Evolutionary conservation across 2,797 vertebrate species (phyloP).

Genomic region (Microchirus variegatus): DNA sequence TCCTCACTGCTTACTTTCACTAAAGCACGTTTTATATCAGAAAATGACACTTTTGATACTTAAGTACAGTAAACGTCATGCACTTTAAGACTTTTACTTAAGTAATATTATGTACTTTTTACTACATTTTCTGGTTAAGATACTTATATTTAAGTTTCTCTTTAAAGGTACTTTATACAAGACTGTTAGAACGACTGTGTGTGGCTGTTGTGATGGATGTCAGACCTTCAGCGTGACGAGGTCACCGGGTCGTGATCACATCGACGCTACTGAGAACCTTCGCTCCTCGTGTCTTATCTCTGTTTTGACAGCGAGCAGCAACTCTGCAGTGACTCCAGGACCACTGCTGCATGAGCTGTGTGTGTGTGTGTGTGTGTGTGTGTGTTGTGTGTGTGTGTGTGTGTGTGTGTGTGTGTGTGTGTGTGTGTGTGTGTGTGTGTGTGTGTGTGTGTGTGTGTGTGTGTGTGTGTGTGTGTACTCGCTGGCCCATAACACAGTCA

Average conservation of each 20-base stretch:
- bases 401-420: conserved; percentile 1
- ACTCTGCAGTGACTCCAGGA: conserved; percentile 44
- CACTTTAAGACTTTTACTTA: no score
- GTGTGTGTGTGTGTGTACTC: conserved; percentile 3
- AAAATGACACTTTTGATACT: no score
- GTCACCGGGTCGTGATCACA: conserved; percentile 30
- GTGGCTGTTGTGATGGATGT: conserved; percentile 1
- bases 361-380: not conserved
- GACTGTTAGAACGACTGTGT: conserved; percentile 4
- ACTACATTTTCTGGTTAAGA: no score
- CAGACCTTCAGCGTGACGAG: conserved; percentile 27
- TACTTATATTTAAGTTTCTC: no score
- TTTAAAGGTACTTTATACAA: no score
- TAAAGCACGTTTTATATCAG: not conserved
- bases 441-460: no score
- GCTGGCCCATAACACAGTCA: conserved; percentile 18
- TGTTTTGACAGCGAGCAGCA: conserved; percentile 44
- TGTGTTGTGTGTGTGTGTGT: not conserved
- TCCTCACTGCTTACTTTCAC: no score
- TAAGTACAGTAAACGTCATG: no score
- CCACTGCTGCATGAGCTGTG: conserved; percentile 18
- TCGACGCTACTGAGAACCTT: conserved; percentile 28
- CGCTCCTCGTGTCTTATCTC: conserved; percentile 34
- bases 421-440: conserved; percentile 1
- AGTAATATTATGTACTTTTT: not conserved